Base-by-base conservation (phyloP, 2,797 vertebrate species). In the Myotis myotis region DNA sequence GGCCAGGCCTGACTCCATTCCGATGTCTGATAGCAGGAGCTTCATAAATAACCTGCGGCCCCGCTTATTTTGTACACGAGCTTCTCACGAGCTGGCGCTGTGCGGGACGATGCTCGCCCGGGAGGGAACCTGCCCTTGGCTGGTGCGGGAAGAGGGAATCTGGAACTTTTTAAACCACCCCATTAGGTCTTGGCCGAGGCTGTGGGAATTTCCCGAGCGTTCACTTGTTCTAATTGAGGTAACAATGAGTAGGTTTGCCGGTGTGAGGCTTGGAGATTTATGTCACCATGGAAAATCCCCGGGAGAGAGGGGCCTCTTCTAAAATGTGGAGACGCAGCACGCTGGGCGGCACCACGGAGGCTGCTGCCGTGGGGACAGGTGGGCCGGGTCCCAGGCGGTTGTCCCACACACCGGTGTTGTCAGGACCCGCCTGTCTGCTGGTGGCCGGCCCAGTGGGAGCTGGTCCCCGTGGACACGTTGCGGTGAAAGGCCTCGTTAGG, bases 201-300 rank as follows among this genome's bases (percentile, higher is more conserved):
- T 71, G 36, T 85, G 98, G 96, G 97, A 98, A 89, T 95, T 98
- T 97, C 92, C 96, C 97, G 96, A 97, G 97, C 95, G 71, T 94
- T 97, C 86, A 28, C 76, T 96, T 71, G 44, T 96, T 91, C 95
- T 96, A 85, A 87, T 70, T 93, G 96, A 95, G 89, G 94, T 93
- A 96, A 94, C 96, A 88, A 44, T 49, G 79, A 92, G 36, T 70
- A 6, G 23, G 33, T 78, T 70, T 51, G 75, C 80, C 64, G 64
- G 36, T 3, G 41, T 30, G 66, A 89, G 62, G 74, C 74, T 72
- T 44, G 49, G 93, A 93, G 89, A 95, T 93, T 84, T 87, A 80
- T 84, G 91, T 94, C 72, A 68, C 38, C 25, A 0, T 87, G 95
- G 95, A 95, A 96, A 97, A 95, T 95, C 87, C 94, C 93, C 88